Evolutionary conservation across 2,797 vertebrate genomes (phyloP).

Genomic region (Falco novaeseelandiae): DNA sequence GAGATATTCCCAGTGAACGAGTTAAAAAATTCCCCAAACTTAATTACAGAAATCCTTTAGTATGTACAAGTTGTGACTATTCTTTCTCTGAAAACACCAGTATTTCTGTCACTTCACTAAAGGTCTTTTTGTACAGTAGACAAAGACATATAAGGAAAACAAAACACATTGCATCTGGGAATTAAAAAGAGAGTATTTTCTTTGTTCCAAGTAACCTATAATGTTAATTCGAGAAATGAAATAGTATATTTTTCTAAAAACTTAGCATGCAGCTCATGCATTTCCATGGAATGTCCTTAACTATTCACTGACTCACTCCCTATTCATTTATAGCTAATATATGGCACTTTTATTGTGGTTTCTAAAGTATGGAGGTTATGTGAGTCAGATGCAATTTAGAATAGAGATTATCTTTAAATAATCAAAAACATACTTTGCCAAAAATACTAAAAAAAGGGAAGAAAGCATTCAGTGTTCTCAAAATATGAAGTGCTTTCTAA

Average conservation of each 20-base stretch:
- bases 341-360: constrained; percentile 75
- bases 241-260: constrained; percentile 43
- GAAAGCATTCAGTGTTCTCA: constrained; percentile 50
- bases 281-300: constrained; percentile 64
- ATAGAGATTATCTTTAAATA: constrained; percentile 76
- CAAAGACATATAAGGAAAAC: constrained; percentile 35
- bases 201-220: constrained; percentile 35
- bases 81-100: neutral
- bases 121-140: constrained; percentile 17
- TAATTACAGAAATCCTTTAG: neutral
- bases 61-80: neutral
- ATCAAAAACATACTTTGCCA: constrained; percentile 68
- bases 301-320: constrained; percentile 72
- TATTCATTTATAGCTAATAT: constrained; percentile 73
- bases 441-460: constrained; percentile 46
- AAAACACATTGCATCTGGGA: constrained; percentile 38
- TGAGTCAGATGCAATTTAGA: constrained; percentile 72
- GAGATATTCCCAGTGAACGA: constrained; percentile 13
- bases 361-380: constrained; percentile 69
- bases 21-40: neutral
- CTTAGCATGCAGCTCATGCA: constrained; percentile 19
- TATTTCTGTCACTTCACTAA: constrained; percentile 19
- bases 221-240: constrained; percentile 56
- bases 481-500: constrained; percentile 72
- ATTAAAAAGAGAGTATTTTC: constrained; percentile 11